These are phyloP conservation scores for Diceros bicornis DNA, from an alignment of 2,797 vertebrate genomes.

Conservation along the genomic window DNA sequence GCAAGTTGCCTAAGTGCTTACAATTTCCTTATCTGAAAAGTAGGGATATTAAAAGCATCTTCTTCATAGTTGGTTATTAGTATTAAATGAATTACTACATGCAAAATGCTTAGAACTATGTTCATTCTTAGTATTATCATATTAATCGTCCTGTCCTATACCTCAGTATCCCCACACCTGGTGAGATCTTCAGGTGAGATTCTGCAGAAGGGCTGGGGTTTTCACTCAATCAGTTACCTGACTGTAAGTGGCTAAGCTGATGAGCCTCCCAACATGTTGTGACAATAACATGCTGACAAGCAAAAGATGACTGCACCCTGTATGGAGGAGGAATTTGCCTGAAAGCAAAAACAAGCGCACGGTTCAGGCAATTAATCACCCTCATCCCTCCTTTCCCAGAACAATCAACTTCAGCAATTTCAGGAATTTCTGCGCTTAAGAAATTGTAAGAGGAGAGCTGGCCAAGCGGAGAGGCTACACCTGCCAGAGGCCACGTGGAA, in stretches of 20 bases:
- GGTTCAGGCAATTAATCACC: constrained; percentile 64
- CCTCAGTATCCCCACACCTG: not conserved
- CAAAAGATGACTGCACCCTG: constrained; percentile 24
- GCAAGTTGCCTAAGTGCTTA: not conserved
- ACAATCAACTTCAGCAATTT: constrained; percentile 54
- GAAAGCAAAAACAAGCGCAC: constrained; percentile 45
- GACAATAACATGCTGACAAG: constrained; percentile 48
- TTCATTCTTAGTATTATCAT: not conserved
- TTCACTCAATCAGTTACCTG: constrained; percentile 7
- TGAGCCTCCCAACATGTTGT: constrained; percentile 45
- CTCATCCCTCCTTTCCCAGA: not conserved
- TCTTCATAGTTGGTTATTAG: not conserved
- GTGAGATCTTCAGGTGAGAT: not conserved
- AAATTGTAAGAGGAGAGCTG: not conserved
- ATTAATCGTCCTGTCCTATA: not conserved
- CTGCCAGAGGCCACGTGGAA: not conserved
- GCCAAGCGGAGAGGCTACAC: not conserved
- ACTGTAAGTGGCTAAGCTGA: constrained; percentile 23
- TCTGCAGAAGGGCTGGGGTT: not conserved
- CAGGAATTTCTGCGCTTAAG: not conserved
- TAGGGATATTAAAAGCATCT: not conserved
- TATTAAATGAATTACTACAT: not conserved
- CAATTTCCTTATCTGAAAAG: not conserved
- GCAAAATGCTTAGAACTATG: not conserved
- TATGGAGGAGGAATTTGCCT: constrained; percentile 68